These are phyloP conservation scores for Himalopsyche anomala DNA, from an alignment of 2,888 invertebrate species.

Conservation along the genomic window DNA sequence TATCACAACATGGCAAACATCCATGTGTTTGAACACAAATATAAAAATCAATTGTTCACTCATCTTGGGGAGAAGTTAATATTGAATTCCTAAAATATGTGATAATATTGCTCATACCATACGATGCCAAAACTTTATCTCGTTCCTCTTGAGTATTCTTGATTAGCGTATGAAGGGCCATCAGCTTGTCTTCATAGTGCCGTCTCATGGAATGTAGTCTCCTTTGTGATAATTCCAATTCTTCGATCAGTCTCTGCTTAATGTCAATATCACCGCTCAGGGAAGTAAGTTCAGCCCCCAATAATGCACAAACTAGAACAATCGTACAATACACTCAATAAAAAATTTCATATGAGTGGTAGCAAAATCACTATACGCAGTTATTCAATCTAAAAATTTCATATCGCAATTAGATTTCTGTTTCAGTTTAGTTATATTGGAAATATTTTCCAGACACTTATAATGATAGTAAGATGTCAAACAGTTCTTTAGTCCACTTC, in stretches of 20 bases:
- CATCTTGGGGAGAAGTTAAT: too few relatives aligned
- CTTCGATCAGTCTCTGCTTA: conserved; percentile 95
- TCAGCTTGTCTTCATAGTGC: conserved; percentile 95
- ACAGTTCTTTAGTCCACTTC: too few relatives aligned
- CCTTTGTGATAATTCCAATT: conserved; percentile 92
- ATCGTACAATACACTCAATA: conserved; percentile 31
- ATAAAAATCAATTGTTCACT: too few relatives aligned
- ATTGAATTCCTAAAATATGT: too few relatives aligned
- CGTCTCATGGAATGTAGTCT: conserved; percentile 89
- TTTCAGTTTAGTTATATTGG: too few relatives aligned
- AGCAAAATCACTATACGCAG: too few relatives aligned
- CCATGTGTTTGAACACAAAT: too few relatives aligned
- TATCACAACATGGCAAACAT: too few relatives aligned
- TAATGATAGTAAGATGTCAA: too few relatives aligned
- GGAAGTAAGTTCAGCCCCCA: conserved; percentile 90
- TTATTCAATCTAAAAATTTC: too few relatives aligned
- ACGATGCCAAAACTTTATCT: conserved; percentile 88
- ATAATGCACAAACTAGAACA: conserved; percentile 76
- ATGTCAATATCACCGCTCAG: conserved; percentile 95
- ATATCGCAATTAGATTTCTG: too few relatives aligned
- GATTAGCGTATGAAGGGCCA: conserved; percentile 89
- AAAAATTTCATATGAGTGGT: background rate
- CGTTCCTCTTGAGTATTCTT: conserved; percentile 92
- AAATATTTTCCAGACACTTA: too few relatives aligned
- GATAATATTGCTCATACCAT: conserved; percentile 68